phyloP scores from a whole-genome alignment of 2,113 vertebrate species.

The Nothocercus nigrocapillus region DNA sequence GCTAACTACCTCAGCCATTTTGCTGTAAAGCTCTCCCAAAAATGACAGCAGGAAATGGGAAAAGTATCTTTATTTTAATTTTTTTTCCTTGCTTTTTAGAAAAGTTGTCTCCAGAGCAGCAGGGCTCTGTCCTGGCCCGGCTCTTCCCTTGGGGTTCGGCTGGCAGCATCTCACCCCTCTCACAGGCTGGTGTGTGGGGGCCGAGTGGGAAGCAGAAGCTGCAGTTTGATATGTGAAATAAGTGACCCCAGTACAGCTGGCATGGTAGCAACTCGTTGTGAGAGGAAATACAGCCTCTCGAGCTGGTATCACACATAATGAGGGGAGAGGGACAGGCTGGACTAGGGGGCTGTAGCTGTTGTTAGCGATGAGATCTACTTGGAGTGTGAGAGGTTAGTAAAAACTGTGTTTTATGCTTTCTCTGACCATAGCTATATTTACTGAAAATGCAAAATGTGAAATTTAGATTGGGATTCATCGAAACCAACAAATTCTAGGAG shows the following conservation, averaged over 20 bases:
- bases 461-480: neutral
- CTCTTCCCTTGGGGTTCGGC: neutral
- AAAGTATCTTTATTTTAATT: neutral
- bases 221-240: neutral
- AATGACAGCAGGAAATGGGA: neutral
- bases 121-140: neutral
- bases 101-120: neutral
- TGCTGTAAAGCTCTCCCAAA: neutral
- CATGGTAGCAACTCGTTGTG: neutral
- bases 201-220: accelerated
- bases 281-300: neutral
- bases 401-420: neutral
- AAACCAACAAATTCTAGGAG: neutral
- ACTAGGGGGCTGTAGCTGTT: neutral
- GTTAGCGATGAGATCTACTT: neutral
- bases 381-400: neutral
- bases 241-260: neutral
- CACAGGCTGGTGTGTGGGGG: accelerated
- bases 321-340: accelerated
- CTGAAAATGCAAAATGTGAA: neutral
- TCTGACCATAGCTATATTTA: neutral
- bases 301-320: accelerated
- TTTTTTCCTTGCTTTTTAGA: neutral
- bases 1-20: neutral
- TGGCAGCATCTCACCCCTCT: accelerated